A percentile compares a stretch with the other conserved stretches of the same genome.
These are phyloP conservation scores for Sipha flava DNA, from an alignment of 1,140 invertebrate species.

Conservation along the genomic window DNA sequence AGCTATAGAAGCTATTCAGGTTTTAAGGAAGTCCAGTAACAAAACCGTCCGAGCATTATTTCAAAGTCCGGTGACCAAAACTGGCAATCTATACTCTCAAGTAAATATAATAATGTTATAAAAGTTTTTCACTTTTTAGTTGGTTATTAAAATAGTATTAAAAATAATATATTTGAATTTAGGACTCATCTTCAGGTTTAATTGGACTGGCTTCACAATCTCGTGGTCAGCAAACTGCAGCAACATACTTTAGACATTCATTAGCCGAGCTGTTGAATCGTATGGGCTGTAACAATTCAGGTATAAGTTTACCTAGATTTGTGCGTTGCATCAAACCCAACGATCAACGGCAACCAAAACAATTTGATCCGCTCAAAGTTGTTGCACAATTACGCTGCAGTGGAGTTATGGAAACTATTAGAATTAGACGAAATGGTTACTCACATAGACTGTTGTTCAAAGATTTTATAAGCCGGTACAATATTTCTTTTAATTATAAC, in stretches of 20 bases:
- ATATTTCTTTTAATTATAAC: background rate
- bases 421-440: slow-evolving; percentile 71
- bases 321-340: slow-evolving; percentile 79
- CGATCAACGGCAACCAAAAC: slow-evolving; percentile 56
- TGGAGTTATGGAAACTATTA: slow-evolving; percentile 72
- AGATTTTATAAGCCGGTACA: slow-evolving; percentile 68
- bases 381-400: slow-evolving; percentile 68
- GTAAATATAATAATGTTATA: slow-evolving; percentile 15
- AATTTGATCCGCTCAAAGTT: slow-evolving; percentile 64
- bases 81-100: slow-evolving; percentile 58
- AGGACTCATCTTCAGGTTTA: slow-evolving; percentile 16
- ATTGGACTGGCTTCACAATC: slow-evolving; percentile 55
- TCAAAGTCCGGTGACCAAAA: slow-evolving; percentile 72
- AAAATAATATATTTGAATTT: slow-evolving; percentile 4
- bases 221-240: slow-evolving; percentile 70
- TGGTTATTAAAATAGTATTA: background rate
- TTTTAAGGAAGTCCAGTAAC: slow-evolving; percentile 62
- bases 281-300: slow-evolving; percentile 55
- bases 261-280: slow-evolving; percentile 77
- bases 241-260: slow-evolving; percentile 75
- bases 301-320: slow-evolving; percentile 66
- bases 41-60: slow-evolving; percentile 68
- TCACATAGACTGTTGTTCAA: slow-evolving; percentile 68
- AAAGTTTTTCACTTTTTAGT: background rate
- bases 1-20: slow-evolving; percentile 67